These are phyloP conservation scores for Epicauta chinensis DNA, from an alignment of 1,140 invertebrate species.

Conservation along the genomic window DNA sequence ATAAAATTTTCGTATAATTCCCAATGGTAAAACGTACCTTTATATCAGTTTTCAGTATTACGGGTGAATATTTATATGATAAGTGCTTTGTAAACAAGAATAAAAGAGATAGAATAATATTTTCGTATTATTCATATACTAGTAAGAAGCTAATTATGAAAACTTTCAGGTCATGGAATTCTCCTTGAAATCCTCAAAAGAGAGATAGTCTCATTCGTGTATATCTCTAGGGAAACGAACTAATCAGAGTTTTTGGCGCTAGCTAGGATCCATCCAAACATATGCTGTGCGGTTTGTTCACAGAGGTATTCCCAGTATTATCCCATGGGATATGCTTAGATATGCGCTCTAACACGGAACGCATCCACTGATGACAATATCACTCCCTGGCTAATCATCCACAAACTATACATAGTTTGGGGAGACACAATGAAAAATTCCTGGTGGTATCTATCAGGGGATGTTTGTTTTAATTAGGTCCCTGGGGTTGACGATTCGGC, in stretches of 20 bases:
- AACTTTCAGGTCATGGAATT: conserved; percentile 11
- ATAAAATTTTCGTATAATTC: conserved; percentile 17
- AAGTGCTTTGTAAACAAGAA: conserved; percentile 13
- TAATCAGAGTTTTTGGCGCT: conserved; percentile 40
- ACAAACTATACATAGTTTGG: neutral
- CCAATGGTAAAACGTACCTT: conserved; percentile 11
- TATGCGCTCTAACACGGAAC: conserved; percentile 20
- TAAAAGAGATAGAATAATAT: conserved; percentile 12
- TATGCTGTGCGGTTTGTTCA: conserved; percentile 21
- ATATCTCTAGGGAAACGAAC: conserved; percentile 34
- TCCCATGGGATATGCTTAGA: conserved; percentile 17
- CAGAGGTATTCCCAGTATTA: conserved; percentile 18
- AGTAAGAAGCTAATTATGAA: conserved; percentile 19
- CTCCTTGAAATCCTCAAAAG: no score
- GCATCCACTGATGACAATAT: conserved; percentile 17
- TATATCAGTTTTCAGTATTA: conserved; percentile 2
- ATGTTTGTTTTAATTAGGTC: no score
- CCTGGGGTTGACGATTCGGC: no score
- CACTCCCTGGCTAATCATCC: neutral
- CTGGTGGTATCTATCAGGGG: no score
- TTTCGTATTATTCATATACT: conserved; percentile 18
- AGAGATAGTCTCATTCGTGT: conserved; percentile 27
- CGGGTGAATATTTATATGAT: conserved; percentile 21
- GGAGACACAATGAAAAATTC: neutral
- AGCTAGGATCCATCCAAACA: conserved; percentile 24